Percentiles rank a stretch among this genome's conserved stretches.
Evolutionary conservation across 2,888 invertebrate genomes (phyloP).

Genomic region (Zhengitettix transpicula): DNA sequence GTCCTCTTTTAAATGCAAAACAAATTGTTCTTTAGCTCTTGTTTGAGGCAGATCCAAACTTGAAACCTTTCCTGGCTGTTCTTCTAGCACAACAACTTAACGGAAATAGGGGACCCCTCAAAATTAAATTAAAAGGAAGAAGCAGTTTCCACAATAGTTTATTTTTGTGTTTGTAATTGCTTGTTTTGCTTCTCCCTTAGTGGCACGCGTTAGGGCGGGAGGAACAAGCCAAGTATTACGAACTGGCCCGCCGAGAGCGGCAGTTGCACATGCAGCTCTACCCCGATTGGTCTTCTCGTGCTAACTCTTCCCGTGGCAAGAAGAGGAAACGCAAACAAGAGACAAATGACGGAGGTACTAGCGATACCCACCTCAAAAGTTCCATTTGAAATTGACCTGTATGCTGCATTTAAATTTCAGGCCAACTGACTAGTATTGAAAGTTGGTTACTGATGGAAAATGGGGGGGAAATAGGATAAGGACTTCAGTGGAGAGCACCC

Average conservation of each 20-base stretch:
- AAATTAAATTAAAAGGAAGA: constrained; percentile 1
- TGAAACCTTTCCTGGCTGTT: constrained; percentile 36
- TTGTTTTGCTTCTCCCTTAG: constrained; percentile 37
- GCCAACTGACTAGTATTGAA: background rate
- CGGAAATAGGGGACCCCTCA: constrained; percentile 32
- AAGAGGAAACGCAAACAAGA: constrained; percentile 99
- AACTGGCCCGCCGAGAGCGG: constrained; percentile 94
- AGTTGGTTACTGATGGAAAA: background rate
- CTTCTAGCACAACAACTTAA: constrained; percentile 39
- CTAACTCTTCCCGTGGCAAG: constrained; percentile 99
- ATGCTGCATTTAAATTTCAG: constrained; percentile 1
- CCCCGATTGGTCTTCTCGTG: constrained; percentile 98
- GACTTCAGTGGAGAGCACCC: background rate
- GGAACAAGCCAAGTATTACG: constrained; percentile 99
- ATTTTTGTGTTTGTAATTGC: constrained; percentile 13
- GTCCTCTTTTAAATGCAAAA: too few species aligned
- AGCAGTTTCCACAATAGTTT: background rate
- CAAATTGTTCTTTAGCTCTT: too few species aligned
- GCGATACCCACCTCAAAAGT: constrained; percentile 23
- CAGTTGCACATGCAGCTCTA: constrained; percentile 98
- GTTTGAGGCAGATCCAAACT: background rate
- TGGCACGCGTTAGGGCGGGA: constrained; percentile 99
- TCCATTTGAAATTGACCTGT: constrained; percentile 7
- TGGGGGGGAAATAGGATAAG: background rate
- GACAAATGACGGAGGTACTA: constrained; percentile 90